These are phyloP conservation scores for Sebastes fasciatus DNA, from an alignment of 2,113 vertebrate species.

Conservation along the genomic window DNA sequence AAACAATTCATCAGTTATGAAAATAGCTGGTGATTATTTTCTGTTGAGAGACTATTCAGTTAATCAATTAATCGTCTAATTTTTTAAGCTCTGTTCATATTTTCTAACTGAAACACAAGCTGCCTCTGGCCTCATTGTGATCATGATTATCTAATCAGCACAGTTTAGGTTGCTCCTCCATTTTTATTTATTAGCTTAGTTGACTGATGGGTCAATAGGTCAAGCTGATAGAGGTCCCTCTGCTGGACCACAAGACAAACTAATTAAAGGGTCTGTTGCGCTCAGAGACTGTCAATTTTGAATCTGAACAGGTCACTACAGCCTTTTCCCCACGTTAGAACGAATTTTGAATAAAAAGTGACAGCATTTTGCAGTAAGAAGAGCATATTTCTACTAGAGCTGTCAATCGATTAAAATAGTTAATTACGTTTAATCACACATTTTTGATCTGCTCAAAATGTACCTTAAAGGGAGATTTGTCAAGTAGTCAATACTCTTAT, in stretches of 20 bases:
- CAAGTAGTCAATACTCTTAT: no score
- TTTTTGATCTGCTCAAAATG: no score
- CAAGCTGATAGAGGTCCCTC: neutral
- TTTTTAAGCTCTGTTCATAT: neutral
- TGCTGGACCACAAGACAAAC: neutral
- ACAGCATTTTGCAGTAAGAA: neutral
- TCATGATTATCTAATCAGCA: neutral
- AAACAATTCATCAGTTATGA: neutral
- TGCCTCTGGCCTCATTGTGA: neutral
- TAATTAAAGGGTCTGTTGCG: no score
- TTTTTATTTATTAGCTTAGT: neutral
- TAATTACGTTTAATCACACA: no score
- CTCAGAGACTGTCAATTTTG: neutral
- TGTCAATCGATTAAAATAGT: no score
- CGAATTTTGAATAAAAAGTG: neutral
- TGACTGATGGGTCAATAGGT: neutral
- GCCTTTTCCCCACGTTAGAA: neutral
- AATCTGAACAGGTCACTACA: neutral
- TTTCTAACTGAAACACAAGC: neutral
- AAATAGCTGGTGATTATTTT: neutral
- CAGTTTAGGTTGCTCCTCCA: neutral
- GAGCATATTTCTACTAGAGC: neutral
- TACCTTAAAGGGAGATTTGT: no score
- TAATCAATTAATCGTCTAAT: neutral
- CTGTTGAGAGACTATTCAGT: neutral